Conservation (phyloP, 2,888 invertebrate species). For the Drosophila greeni region DNA sequence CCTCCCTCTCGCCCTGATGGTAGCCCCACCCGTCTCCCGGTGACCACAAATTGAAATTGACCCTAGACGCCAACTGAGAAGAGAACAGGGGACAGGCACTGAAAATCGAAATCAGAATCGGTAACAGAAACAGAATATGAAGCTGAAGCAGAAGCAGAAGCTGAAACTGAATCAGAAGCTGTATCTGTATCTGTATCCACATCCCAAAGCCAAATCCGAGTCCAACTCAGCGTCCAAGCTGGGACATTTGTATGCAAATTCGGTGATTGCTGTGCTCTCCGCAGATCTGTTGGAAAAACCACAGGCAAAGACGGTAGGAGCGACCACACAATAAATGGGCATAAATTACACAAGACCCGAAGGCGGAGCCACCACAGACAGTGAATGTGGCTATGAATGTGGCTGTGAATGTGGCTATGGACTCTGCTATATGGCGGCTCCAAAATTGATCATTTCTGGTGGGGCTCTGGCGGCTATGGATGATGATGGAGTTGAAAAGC, state of each 20-base stretch:
- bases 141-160: slow-evolving; percentile 2
- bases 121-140: no score
- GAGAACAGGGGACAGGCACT: slow-evolving; percentile 1
- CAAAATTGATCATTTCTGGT: slow-evolving; percentile 66
- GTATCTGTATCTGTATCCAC: neutral
- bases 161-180: neutral
- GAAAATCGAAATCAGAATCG: slow-evolving; percentile 28
- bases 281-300: slow-evolving; percentile 48
- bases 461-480: neutral
- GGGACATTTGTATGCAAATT: slow-evolving; percentile 41
- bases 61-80: slow-evolving; percentile 13
- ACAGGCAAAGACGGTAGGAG: slow-evolving; percentile 69
- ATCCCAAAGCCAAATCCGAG: neutral
- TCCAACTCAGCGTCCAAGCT: neutral
- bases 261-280: slow-evolving; percentile 36
- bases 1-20: neutral
- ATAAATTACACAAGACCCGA: slow-evolving; percentile 70
- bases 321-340: slow-evolving; percentile 71
- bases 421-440: neutral
- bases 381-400: neutral
- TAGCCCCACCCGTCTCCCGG: neutral
- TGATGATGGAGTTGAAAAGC: slow-evolving; percentile 19
- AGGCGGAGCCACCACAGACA: slow-evolving; percentile 29
- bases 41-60: slow-evolving; percentile 35
- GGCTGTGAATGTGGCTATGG: neutral